Conservation (phyloP, 2,888 invertebrate genomes). For the Apamea crenata region DNA sequence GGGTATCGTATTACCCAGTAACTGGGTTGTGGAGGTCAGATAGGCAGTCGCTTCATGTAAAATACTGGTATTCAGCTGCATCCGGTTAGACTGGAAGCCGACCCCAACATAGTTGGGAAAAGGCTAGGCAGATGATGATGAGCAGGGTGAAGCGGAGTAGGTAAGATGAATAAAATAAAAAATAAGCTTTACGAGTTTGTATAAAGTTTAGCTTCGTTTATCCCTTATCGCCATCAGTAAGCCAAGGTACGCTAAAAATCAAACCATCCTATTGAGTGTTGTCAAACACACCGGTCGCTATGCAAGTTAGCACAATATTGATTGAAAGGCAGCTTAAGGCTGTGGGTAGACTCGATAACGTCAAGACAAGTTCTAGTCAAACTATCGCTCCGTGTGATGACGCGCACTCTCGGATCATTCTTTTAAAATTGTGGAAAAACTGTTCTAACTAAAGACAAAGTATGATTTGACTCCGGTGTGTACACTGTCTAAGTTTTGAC, state of each 20-base stretch:
- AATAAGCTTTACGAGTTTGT: too few species aligned
- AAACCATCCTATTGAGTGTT: neutral
- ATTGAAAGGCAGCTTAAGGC: neutral
- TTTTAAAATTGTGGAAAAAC: neutral
- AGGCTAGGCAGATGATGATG: too few species aligned
- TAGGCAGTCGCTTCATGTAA: too few species aligned
- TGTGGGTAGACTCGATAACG: neutral
- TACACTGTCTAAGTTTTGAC: conserved; percentile 2
- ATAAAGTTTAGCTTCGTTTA: neutral
- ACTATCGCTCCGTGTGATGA: neutral
- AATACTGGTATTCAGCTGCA: too few species aligned
- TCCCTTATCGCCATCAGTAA: neutral
- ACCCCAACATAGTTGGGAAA: too few species aligned
- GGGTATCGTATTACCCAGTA: too few species aligned
- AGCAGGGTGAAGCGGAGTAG: neutral
- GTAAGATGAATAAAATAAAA: neutral
- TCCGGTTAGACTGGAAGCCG: too few species aligned
- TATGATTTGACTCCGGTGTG: neutral
- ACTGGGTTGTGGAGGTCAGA: too few species aligned
- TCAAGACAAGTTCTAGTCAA: neutral
- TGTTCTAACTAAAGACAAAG: neutral
- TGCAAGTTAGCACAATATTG: neutral
- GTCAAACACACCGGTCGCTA: neutral
- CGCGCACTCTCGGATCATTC: neutral
- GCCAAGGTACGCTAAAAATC: neutral